Evolutionary conservation across 1,140 invertebrate species (phyloP).

Genomic region (Drosophila ogumai): DNA sequence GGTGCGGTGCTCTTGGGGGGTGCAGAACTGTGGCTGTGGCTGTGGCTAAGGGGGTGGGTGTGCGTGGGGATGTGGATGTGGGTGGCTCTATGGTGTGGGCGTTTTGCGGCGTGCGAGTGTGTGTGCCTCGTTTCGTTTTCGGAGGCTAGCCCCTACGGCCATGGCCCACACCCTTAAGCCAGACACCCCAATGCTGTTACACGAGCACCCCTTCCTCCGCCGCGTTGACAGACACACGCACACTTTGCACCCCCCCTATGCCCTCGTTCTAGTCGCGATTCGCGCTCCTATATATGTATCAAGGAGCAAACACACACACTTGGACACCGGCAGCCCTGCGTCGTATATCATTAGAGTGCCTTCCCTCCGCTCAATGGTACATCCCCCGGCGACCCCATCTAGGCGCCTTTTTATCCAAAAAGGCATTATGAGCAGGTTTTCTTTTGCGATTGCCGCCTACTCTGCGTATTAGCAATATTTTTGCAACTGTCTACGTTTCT

Average conservation of each 20-base stretch:
- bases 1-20: constrained; percentile 49
- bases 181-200: constrained; percentile 57
- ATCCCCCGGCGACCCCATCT: constrained; percentile 24
- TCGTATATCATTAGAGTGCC: constrained; percentile 75
- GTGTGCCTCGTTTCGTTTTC: constrained; percentile 69
- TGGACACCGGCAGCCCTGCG: constrained; percentile 19
- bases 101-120: constrained; percentile 15
- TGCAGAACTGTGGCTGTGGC: constrained; percentile 14
- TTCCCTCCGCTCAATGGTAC: constrained; percentile 3
- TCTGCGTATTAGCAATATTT: constrained; percentile 79
- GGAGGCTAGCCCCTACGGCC: constrained; percentile 45
- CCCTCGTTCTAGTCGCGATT: constrained; percentile 41
- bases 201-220: constrained; percentile 9
- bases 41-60: constrained; percentile 3
- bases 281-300: constrained; percentile 56
- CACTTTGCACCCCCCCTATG: constrained; percentile 15
- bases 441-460: constrained; percentile 64
- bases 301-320: constrained; percentile 35
- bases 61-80: constrained; percentile 1
- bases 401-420: constrained; percentile 67
- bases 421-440: constrained; percentile 76
- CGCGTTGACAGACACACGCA: constrained; percentile 45
- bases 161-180: constrained; percentile 25
- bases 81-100: constrained; percentile 12
- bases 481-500: constrained; percentile 65